phyloP scores from a whole-genome alignment of 2,113 vertebrate genomes.

The Maccullochella peelii region DNA sequence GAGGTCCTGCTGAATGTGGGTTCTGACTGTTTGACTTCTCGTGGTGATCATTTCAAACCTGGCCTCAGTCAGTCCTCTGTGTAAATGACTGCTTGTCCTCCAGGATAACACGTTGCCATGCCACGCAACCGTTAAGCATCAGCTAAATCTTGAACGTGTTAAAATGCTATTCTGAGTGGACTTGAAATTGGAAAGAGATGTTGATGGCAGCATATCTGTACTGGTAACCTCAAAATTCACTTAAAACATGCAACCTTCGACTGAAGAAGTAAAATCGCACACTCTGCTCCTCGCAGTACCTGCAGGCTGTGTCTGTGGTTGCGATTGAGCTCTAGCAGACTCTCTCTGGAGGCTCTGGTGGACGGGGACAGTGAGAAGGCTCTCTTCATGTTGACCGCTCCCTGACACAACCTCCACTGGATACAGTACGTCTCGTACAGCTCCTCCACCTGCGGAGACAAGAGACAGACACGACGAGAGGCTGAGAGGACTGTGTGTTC shows the following conservation, averaged over 20 bases:
- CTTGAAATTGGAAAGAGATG: too few relatives aligned
- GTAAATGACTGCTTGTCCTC: too few relatives aligned
- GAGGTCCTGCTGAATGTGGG: too few relatives aligned
- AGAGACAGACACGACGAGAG: background rate
- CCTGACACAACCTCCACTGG: constrained; percentile 92
- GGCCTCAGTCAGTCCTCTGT: too few relatives aligned
- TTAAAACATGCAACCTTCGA: background rate
- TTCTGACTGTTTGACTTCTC: too few relatives aligned
- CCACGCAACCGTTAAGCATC: too few relatives aligned
- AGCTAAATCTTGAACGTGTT: too few relatives aligned
- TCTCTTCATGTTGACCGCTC: constrained; percentile 93
- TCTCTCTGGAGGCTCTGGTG: constrained; percentile 92
- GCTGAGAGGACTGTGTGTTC: background rate
- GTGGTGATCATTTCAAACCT: too few relatives aligned
- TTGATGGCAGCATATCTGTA: background rate
- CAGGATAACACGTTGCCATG: too few relatives aligned
- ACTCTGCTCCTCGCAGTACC: constrained; percentile 77
- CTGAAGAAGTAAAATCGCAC: background rate
- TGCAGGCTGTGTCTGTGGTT: constrained; percentile 92
- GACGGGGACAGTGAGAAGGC: constrained; percentile 90
- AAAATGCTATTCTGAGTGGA: too few relatives aligned
- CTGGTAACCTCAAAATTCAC: background rate
- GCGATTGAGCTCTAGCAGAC: constrained; percentile 91
- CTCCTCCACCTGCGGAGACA: constrained; percentile 90
- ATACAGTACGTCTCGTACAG: constrained; percentile 95